Base-by-base conservation (phyloP, 2,888 invertebrate species). In the Rhamnusium bicolor region DNA sequence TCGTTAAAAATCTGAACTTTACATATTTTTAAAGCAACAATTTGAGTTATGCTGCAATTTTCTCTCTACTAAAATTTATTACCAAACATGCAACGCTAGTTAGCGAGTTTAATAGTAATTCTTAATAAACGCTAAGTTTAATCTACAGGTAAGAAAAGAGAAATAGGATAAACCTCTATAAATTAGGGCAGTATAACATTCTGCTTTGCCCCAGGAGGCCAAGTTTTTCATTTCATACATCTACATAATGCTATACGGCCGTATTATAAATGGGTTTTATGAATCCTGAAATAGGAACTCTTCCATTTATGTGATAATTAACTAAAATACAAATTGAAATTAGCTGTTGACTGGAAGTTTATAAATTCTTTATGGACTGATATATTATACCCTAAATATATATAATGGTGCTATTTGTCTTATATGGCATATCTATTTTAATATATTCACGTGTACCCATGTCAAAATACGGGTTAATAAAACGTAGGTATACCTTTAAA, bases 291-390 rank as follows among this genome's bases (percentile, higher is more conserved):
- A 75, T 74, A 78, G 79, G 76, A 79, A 76, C 74, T 83, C 74
- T 81, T 80, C 81, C 82, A 84, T 84, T 83, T 84, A 82, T 84
- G 84, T 83, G 84, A 83, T 84, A 84, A 84, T 84, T 84, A 84
- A 80, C 78, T 78, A 69, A 81, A 83, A 83, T 80, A 84, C 85
- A 84, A 84, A 84, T 84, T 85, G 83, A 84, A 84, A 85, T 84
- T 84, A 83, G 79, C 82, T 81, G 82, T 82, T 82, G 81, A 83
- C 80, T 82, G 70, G 71, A 79, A 74, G 75, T 82, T 81, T 80
- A 80, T 80, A 77, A 73, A 75, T 75, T 79, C 73, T 78, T 81
- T 79, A 77, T 74, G 69, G 51, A 71, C 66, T 79, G 72, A 76
- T 74, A 75, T 79, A 79, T 80, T 76, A 77, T 76, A 69, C 16